Evolutionary conservation across 2,113 vertebrate genomes (phyloP).

Genomic region (Lynx canadensis): DNA sequence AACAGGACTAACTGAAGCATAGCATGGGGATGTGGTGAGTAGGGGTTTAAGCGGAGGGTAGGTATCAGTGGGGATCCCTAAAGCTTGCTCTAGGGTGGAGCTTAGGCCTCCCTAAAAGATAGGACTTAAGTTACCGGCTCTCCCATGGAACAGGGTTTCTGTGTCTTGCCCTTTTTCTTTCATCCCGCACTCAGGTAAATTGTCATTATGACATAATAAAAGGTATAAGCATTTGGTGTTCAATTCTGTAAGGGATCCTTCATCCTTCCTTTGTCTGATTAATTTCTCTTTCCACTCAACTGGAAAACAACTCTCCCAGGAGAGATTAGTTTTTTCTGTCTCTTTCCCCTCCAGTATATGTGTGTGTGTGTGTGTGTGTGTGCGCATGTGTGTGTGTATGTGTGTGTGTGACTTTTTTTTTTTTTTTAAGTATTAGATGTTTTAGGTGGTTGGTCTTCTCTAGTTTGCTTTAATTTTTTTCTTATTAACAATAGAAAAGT

Average conservation of each 20-base stretch:
- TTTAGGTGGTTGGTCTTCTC: background rate
- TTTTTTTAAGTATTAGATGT: background rate
- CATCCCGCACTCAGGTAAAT: background rate
- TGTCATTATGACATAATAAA: background rate
- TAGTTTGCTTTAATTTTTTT: constrained; percentile 20
- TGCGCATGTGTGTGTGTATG: background rate
- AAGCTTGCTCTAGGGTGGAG: background rate
- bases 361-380: background rate
- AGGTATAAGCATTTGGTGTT: background rate
- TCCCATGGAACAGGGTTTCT: background rate
- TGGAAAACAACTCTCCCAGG: background rate
- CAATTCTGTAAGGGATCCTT: background rate
- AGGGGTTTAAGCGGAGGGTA: background rate
- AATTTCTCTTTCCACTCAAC: background rate
- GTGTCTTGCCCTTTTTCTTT: background rate
- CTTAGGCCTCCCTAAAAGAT: background rate
- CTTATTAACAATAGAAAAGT: background rate
- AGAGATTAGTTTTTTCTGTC: background rate
- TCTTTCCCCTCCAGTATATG: background rate
- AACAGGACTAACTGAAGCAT: background rate
- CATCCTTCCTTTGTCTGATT: background rate
- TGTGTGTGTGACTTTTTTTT: background rate
- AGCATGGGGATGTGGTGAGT: background rate
- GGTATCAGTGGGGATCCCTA: no score
- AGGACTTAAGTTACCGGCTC: background rate